Base-by-base conservation (phyloP, 2,113 vertebrate genomes). In the Herpetotheres cachinnans region DNA sequence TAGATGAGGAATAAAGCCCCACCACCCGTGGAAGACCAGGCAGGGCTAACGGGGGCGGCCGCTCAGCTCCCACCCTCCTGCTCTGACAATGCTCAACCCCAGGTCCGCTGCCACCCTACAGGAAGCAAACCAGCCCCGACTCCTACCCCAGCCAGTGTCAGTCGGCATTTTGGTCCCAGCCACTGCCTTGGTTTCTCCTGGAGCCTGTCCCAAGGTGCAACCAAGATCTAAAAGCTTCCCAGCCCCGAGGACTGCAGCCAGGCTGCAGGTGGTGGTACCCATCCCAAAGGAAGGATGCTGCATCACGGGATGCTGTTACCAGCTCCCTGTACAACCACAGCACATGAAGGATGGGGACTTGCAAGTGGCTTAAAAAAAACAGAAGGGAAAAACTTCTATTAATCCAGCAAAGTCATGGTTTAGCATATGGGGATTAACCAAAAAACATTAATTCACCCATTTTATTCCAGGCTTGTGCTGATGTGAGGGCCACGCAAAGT, bases 261-360 rank as follows among this genome's bases (percentile, higher is more conserved):
- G 50, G 65, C 47, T 73, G 65, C 12, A 17, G 78, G 12, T 9
- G 0, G 0, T 6, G 69, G 47, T 5, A 25, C 52, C 82, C 73
- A 63, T 47, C 71, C 58, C 40, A 19, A 69, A 65, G 81, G 74
- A 55, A 30, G 47, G 40, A 24, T 0, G 0, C 58, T 36, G 30
- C 50, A 15, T 0, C 0, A 0, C 0, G 0, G 46, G 59, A 17
- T n/a, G 74, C 74, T 5, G 46, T 8, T 22, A 56, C 32, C 66
- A 26, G 22, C 66, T 77, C 76, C 42, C 66, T 1, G 0, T 10
- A 2, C 47, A 15, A 56, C 21, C 47, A 7, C 27, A 19, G n/a
- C 27, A n/a, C 32, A 11, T 0, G 1, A 36, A 61, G 79, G 44
- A 42, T 16, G 29, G 49, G 32, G 29, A 6, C 19, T 46, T 4